phyloP scores from a whole-genome alignment of 2,888 invertebrate genomes.

The Miltochrista miniata region DNA sequence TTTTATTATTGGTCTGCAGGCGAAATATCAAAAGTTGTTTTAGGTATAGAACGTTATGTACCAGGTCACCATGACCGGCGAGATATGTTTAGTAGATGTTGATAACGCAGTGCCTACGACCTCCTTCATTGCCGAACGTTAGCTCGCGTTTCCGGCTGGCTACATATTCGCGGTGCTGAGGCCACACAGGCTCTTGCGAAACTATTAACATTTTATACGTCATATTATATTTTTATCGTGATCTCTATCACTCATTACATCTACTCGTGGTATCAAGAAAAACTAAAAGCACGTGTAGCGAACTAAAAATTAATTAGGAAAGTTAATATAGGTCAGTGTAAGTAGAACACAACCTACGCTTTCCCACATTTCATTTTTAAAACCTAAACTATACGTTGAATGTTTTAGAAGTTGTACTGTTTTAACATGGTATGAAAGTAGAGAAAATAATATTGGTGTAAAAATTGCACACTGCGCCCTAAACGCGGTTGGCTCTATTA shows the following conservation, averaged over 20 bases:
- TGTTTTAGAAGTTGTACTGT: constrained; percentile 3
- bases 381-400: not conserved
- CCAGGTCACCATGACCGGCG: constrained; percentile 65
- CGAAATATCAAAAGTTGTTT: constrained; percentile 68
- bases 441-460: too few relatives aligned
- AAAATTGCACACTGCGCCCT: too few relatives aligned
- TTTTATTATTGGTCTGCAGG: constrained; percentile 59
- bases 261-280: constrained; percentile 1
- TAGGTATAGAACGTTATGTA: constrained; percentile 53
- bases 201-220: constrained; percentile 30
- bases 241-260: constrained; percentile 9
- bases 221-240: constrained; percentile 36
- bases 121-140: constrained; percentile 68
- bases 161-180: constrained; percentile 47
- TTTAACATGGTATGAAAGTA: too few relatives aligned
- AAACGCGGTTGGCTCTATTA: too few relatives aligned
- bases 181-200: constrained; percentile 30
- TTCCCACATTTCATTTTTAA: not conserved
- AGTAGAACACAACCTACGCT: not conserved
- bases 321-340: not conserved
- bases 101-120: constrained; percentile 67
- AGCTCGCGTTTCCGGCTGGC: constrained; percentile 64
- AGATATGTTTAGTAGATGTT: constrained; percentile 65
- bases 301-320: constrained; percentile 8
- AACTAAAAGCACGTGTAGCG: not conserved